Evolutionary conservation across 2,888 invertebrate genomes (phyloP).

Genomic region (Oscheius sp.): DNA sequence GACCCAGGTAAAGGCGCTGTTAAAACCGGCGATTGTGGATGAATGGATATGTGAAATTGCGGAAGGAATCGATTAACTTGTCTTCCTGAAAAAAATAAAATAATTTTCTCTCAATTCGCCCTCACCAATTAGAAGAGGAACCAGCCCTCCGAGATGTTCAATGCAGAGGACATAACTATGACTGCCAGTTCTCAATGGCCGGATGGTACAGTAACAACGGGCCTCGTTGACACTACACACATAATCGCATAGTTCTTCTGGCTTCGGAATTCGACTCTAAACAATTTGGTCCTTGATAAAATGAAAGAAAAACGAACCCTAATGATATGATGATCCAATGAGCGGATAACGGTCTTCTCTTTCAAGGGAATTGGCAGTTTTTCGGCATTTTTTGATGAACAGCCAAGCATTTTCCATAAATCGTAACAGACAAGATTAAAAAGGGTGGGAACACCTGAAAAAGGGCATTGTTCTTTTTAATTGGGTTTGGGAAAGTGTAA

Average conservation of each 20-base stretch:
- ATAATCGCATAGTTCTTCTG: slow-evolving; percentile 87
- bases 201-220: slow-evolving; percentile 96
- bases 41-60: slow-evolving; percentile 87
- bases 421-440: slow-evolving; percentile 80
- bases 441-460: slow-evolving; percentile 84
- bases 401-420: slow-evolving; percentile 63
- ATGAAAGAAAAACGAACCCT: slow-evolving; percentile 78
- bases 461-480: background rate
- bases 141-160: slow-evolving; percentile 91
- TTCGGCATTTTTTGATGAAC: slow-evolving; percentile 76
- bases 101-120: background rate
- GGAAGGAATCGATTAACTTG: slow-evolving; percentile 95
- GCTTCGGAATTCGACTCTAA: slow-evolving; percentile 93
- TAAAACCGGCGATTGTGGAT: slow-evolving; percentile 42
- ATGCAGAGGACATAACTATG: slow-evolving; percentile 80
- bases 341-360: slow-evolving; percentile 56
- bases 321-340: slow-evolving; percentile 82
- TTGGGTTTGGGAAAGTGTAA: no score
- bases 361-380: slow-evolving; percentile 88
- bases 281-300: no score
- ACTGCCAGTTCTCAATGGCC: slow-evolving; percentile 61
- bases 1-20: slow-evolving; percentile 41
- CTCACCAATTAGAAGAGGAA: slow-evolving; percentile 87
- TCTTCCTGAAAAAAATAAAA: slow-evolving; percentile 44
- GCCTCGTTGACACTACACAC: slow-evolving; percentile 90